Base-by-base conservation (phyloP, 2,797 vertebrate genomes). In the Chanos chanos region DNA sequence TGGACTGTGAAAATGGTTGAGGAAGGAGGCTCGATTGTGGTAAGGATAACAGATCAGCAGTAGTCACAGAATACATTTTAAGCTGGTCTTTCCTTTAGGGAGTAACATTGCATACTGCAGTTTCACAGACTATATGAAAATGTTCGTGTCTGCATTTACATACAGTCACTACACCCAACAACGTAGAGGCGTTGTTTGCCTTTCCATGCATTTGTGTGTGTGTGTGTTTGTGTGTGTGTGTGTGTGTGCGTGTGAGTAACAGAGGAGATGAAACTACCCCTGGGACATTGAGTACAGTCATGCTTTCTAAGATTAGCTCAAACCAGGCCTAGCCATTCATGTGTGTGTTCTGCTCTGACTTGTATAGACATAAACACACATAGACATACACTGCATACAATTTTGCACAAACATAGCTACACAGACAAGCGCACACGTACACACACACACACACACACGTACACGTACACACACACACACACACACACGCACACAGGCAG, bases 221-320 rank as follows among this genome's bases (percentile, higher is more conserved):
- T 28, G 15, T 33, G 28, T 21, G 48, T 33, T 48, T 36, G 49
- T 37, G 33, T 33, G 37, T 41, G 52, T 19, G 15, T 13, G 13
- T 28, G 47, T 7, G 6, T 13, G 22, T 34, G 10, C 31, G 57
- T 51, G 36, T 37, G 50, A 18, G 21, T 21, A 40, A n/a, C 24
- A 10, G 36, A 34, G 36, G 6, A 45, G 22, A 36, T 28, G 33
- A 33, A 16, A 22, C 18, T 6, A 25, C 19, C 7, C 27, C n/a
- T 25, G 39, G 59, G 40, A 61, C 31, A 15, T 3, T 31, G 44
- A 47, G 24, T 5, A 10, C 48, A 13, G 25, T 28, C 22, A 5
- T 24, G 7, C 7, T 66, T 52, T 45, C 55, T 59, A 59, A 66
- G 39, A 52, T 40, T 66, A 66, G 56, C 48, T 45, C 16, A 66